These are phyloP conservation scores for Metacarcinus magister DNA, from an alignment of 2,888 invertebrate genomes.

Conservation along the genomic window DNA sequence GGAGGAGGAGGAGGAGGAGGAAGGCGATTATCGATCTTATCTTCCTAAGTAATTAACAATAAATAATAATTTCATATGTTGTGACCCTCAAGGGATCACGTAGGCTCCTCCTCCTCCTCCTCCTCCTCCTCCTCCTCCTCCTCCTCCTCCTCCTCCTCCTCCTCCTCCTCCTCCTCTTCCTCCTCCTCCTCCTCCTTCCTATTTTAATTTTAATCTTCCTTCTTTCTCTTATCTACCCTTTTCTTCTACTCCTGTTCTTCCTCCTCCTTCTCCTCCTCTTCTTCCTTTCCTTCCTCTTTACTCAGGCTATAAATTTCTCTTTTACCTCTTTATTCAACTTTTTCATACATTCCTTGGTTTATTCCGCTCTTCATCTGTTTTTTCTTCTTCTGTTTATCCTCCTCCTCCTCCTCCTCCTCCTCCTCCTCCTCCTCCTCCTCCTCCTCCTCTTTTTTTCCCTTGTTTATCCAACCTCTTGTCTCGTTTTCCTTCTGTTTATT, in stretches of 20 bases:
- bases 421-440: too few species aligned
- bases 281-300: background rate
- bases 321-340: background rate
- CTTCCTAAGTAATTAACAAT: constrained; percentile 60
- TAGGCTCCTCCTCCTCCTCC: background rate
- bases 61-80: constrained; percentile 47
- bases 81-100: constrained; percentile 12
- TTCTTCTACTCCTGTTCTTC: too few species aligned
- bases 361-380: background rate
- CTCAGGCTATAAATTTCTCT: background rate
- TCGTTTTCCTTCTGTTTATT: constrained; percentile 26
- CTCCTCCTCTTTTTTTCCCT: background rate
- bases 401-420: background rate
- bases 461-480: constrained; percentile 26
- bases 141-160: constrained; percentile 10
- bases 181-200: too few species aligned
- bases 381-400: background rate
- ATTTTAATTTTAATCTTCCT: too few species aligned
- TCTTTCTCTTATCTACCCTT: too few species aligned
- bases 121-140: constrained; percentile 2
- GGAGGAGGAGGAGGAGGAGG: constrained; percentile 42
- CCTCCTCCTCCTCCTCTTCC: background rate
- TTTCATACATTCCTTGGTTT: background rate
- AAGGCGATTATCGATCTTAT: constrained; percentile 65
- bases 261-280: background rate